A percentile compares a stretch with the other conserved stretches of the same genome.
These are phyloP conservation scores for Anarsia innoxiella DNA, from an alignment of 2,888 invertebrate species.

Conservation along the genomic window DNA sequence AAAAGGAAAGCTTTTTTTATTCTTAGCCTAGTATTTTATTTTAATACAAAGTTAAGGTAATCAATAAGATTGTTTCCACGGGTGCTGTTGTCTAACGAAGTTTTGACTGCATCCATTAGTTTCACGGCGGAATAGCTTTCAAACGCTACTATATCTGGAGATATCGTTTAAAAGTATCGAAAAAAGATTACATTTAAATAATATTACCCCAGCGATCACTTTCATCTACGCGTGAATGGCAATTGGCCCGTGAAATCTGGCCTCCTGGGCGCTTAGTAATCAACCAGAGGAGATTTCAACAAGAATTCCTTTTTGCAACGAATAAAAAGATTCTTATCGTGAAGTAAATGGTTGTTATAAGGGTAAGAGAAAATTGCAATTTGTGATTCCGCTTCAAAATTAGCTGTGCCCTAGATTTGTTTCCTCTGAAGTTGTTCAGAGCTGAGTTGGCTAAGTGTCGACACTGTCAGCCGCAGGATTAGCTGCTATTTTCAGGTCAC, in stretches of 20 bases:
- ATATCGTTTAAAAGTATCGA: slow-evolving; percentile 61
- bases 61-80: no score
- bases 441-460: slow-evolving; percentile 5
- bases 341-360: slow-evolving; percentile 55
- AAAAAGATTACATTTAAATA: slow-evolving; percentile 74
- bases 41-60: no score
- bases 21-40: no score
- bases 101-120: slow-evolving; percentile 12
- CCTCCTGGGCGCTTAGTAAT: slow-evolving; percentile 69
- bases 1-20: no score
- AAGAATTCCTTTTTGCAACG: slow-evolving; percentile 59
- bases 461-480: no score
- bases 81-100: slow-evolving; percentile 5
- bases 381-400: slow-evolving; percentile 57
- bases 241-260: slow-evolving; percentile 66
- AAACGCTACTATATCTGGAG: slow-evolving; percentile 30
- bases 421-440: slow-evolving; percentile 10
- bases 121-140: slow-evolving; percentile 13
- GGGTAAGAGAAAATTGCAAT: slow-evolving; percentile 62
- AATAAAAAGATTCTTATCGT: slow-evolving; percentile 69
- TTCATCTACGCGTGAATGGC: slow-evolving; percentile 61
- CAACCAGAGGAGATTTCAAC: slow-evolving; percentile 58
- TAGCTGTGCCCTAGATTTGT: slow-evolving; percentile 34
- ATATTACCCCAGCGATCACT: slow-evolving; percentile 72
- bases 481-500: slow-evolving; percentile 12